These are phyloP conservation scores for Smutsia temminckii DNA, from an alignment of 2,797 vertebrate species.

Conservation along the genomic window DNA sequence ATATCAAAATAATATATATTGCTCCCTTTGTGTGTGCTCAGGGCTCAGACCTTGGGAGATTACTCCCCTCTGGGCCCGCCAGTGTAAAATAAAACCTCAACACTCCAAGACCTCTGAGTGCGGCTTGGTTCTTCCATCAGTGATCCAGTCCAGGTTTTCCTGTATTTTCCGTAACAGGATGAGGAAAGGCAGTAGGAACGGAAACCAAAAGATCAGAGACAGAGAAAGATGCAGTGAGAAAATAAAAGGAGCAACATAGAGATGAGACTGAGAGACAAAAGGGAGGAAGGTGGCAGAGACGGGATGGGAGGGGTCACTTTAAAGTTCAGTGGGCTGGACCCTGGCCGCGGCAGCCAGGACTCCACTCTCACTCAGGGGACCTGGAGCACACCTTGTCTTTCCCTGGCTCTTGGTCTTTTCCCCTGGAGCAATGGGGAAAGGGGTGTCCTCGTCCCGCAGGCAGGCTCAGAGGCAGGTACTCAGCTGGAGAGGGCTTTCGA, in stretches of 20 bases:
- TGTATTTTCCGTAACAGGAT: too few relatives aligned
- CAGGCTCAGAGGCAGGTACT: neutral
- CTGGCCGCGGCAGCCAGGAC: neutral
- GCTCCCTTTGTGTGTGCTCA: too few relatives aligned
- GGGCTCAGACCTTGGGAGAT: too few relatives aligned
- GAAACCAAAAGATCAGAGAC: neutral
- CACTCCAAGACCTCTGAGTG: too few relatives aligned
- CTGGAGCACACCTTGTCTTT: neutral
- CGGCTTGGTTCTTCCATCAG: too few relatives aligned
- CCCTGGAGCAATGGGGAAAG: neutral
- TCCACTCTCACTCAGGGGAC: rapidly evolving
- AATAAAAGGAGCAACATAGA: neutral
- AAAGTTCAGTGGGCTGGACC: neutral
- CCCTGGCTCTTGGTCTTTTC: neutral
- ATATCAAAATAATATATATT: too few relatives aligned
- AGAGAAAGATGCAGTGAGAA: too few relatives aligned
- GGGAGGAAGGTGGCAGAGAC: neutral
- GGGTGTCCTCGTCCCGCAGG: neutral
- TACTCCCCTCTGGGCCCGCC: too few relatives aligned
- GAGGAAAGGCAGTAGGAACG: too few relatives aligned
- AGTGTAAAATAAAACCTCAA: too few relatives aligned
- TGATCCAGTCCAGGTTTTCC: too few relatives aligned
- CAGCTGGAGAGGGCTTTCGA: neutral
- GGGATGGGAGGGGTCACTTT: neutral
- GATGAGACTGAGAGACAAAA: neutral